phyloP scores from a whole-genome alignment of 2,113 vertebrate species.

The Dicentrarchus labrax region DNA sequence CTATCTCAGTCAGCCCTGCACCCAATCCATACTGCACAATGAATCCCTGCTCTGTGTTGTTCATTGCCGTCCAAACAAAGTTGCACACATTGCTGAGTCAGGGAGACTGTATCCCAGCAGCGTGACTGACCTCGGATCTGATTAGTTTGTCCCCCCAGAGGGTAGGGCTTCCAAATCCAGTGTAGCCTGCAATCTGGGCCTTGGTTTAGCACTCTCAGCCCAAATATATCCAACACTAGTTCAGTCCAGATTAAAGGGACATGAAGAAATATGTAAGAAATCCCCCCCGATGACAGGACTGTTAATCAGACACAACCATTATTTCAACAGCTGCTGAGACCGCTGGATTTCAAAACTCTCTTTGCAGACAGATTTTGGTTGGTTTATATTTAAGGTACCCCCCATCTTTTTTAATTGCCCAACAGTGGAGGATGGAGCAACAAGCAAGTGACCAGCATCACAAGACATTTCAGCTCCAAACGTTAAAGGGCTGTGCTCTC shows the following conservation, averaged over 20 bases:
- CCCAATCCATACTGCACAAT: conserved; percentile 31
- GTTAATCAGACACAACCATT: neutral
- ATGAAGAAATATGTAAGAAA: neutral
- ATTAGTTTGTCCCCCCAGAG: conserved; percentile 56
- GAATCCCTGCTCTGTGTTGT: conserved; percentile 42
- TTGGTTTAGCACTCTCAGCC: conserved; percentile 12
- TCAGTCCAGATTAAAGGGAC: neutral
- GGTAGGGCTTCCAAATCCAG: conserved; percentile 35
- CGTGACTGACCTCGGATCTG: conserved; percentile 49
- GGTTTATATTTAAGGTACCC: no score
- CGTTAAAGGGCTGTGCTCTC: conserved; percentile 39
- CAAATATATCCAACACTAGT: neutral
- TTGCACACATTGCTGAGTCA: conserved; percentile 61
- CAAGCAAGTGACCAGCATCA: conserved; percentile 38
- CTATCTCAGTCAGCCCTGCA: neutral
- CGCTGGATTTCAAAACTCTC: neutral
- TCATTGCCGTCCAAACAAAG: conserved; percentile 42
- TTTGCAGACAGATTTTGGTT: neutral
- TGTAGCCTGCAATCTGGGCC: conserved; percentile 23
- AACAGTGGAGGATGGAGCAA: neutral
- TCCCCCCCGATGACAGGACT: neutral
- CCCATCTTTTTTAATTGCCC: conserved; percentile 12
- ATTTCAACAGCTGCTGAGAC: conserved; percentile 9
- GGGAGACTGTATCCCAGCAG: conserved; percentile 46
- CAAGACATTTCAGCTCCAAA: conserved; percentile 18